Evolutionary conservation across 2,113 vertebrate genomes (phyloP), one percentile per base, ranked within the genome.

Genomic region (Poeciliopsis prolifica): DNA sequence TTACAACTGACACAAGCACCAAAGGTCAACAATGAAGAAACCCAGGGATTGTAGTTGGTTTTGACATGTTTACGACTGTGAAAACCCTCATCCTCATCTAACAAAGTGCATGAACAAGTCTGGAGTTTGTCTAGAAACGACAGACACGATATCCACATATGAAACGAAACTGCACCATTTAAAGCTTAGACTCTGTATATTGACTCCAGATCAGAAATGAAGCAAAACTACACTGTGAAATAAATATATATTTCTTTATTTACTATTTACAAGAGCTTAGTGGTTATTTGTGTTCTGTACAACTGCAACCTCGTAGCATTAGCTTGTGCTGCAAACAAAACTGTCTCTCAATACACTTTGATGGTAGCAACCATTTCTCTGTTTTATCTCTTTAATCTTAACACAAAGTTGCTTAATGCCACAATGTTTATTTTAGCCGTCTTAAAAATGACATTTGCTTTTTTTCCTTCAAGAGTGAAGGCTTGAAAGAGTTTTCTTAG

Each of bases 81-180:
- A 78, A 82, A 87, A 48, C 29, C 17, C 63, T 68, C 37, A 31
- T 73, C 73, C 65, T 68, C 37, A 31, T 73, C 3, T 48, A 63
- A 74, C 79, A 79, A 42, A 70, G 73, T 48, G 61, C 62, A 72
- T 1, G 61, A 37, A 37, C 26, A 14, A 10, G 73, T 61, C 80
- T 89, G 87, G 82, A 77, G 58, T 76, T 35, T 85, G 75, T 89
- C 78, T 70, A 77, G 69, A 61, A 44, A 68, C 65, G 58, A 79
- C 64, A 29, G 48, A 79, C 19, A 14, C 29, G 24, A 72, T 42
- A 22, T 42, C 63, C 17, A 65, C 58, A 64, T 58, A 60, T 76
- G 51, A n/a, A 54, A 54, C 29, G 0, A n/a, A 10, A 58, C 24
- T 9, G 19, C 51, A n/a, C 22, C 51, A 24, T n/a, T 11, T 7